phyloP scores from a whole-genome alignment of 2,113 vertebrate species.

The Pao palembangensis region DNA sequence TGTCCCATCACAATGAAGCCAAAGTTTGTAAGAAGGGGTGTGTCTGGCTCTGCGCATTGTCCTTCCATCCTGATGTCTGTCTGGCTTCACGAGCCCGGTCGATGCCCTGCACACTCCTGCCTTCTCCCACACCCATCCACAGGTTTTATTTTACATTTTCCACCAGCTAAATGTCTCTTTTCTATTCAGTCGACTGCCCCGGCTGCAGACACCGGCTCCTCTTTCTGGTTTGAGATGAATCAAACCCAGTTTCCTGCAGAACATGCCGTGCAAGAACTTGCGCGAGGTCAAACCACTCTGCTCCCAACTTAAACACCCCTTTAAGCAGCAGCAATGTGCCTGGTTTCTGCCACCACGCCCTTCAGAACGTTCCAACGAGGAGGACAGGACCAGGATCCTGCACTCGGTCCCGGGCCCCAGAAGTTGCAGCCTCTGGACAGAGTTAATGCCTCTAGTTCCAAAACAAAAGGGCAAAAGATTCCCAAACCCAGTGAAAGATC shows the following conservation, averaged over 20 bases:
- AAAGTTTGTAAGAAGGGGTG: constrained; percentile 37
- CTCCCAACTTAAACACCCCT: too few relatives aligned
- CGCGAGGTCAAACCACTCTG: too few relatives aligned
- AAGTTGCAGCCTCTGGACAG: not conserved
- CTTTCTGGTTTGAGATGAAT: too few relatives aligned
- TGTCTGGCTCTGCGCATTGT: constrained; percentile 50
- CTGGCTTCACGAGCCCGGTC: constrained; percentile 3
- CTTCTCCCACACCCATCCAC: constrained; percentile 32
- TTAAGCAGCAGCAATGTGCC: too few relatives aligned
- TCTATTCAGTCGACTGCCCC: not conserved
- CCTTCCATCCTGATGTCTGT: constrained; percentile 19
- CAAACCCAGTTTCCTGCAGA: too few relatives aligned
- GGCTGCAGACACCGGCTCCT: too few relatives aligned
- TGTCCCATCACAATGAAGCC: constrained; percentile 39
- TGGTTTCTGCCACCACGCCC: too few relatives aligned
- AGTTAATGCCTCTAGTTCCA: too few relatives aligned
- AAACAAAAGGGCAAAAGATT: not conserved
- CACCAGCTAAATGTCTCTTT: not conserved
- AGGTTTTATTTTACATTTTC: constrained; percentile 1
- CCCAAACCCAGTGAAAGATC: not conserved
- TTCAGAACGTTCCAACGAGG: too few relatives aligned
- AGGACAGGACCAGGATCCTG: too few relatives aligned
- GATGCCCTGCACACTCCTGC: constrained; percentile 13
- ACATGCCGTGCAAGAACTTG: too few relatives aligned
- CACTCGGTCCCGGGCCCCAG: not conserved